phyloP scores from a whole-genome alignment of 2,113 vertebrate species.

The Antigone vipio region DNA sequence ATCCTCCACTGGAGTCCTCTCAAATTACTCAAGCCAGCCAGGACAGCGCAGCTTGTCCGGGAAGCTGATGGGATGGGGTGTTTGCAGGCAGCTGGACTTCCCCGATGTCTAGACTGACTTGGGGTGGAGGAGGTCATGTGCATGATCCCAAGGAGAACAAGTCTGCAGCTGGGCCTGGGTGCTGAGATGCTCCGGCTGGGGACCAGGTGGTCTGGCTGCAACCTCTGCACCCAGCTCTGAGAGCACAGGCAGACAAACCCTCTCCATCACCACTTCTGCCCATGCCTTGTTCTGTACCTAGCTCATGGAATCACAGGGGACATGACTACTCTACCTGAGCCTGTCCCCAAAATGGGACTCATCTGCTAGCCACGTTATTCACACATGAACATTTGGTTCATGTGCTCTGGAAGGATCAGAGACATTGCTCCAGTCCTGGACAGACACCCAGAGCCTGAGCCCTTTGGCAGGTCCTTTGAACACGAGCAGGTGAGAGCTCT shows the following conservation, averaged over 20 bases:
- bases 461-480: not conserved
- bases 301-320: not conserved
- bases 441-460: not conserved
- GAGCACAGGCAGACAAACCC: not conserved
- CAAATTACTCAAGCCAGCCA: not conserved
- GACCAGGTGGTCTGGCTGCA: not conserved
- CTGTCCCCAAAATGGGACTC: not conserved
- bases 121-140: not conserved
- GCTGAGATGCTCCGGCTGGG: not conserved
- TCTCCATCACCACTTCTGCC: not conserved
- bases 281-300: not conserved
- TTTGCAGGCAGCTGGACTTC: slow-evolving; percentile 8
- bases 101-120: not conserved
- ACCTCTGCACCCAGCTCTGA: not conserved
- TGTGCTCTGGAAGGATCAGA: not conserved
- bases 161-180: not conserved
- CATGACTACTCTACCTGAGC: not conserved
- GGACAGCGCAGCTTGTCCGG: not conserved
- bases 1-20: not conserved
- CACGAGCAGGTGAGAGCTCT: not conserved
- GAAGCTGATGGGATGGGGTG: not conserved
- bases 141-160: not conserved
- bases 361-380: not conserved
- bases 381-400: not conserved
- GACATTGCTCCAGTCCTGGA: not conserved